phyloP scores from a whole-genome alignment of 1,140 invertebrate genomes.

The Elymnias hypermnestra region DNA sequence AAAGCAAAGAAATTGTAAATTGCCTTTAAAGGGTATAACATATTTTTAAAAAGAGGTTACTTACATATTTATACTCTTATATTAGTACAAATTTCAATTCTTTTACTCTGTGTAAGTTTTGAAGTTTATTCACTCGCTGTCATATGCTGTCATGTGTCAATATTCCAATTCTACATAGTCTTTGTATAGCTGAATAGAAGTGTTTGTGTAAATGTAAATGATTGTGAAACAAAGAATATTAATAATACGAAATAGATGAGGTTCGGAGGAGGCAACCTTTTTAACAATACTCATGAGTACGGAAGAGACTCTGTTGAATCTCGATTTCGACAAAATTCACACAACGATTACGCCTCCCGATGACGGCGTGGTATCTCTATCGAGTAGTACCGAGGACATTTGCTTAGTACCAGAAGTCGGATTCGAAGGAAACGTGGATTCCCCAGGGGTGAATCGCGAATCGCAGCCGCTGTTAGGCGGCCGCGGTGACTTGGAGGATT shows the following conservation, averaged over 20 bases:
- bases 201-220: slow-evolving; percentile 72
- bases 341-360: slow-evolving; percentile 59
- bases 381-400: slow-evolving; percentile 79
- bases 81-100: too few species aligned
- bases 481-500: slow-evolving; percentile 85
- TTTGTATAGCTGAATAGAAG: slow-evolving; percentile 48
- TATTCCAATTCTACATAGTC: slow-evolving; percentile 35
- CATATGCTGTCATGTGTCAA: slow-evolving; percentile 32
- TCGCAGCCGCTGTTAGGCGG: slow-evolving; percentile 91
- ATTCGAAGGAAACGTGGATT: slow-evolving; percentile 83
- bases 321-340: slow-evolving; percentile 72
- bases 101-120: too few species aligned
- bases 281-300: slow-evolving; percentile 76
- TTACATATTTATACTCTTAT: too few species aligned
- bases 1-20: too few species aligned
- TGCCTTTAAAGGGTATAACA: too few species aligned
- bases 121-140: too few species aligned
- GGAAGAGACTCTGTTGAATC: slow-evolving; percentile 76
- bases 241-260: slow-evolving; percentile 71
- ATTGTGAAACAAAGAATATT: slow-evolving; percentile 69
- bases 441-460: slow-evolving; percentile 86
- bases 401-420: slow-evolving; percentile 81
- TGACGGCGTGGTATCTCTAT: slow-evolving; percentile 75
- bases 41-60: too few species aligned
- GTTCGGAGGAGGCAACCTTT: slow-evolving; percentile 57